Evolutionary conservation across 1,140 invertebrate genomes (phyloP), one percentile per base, ranked within the genome.

Genomic region (Dolichoris vasculosae): DNA sequence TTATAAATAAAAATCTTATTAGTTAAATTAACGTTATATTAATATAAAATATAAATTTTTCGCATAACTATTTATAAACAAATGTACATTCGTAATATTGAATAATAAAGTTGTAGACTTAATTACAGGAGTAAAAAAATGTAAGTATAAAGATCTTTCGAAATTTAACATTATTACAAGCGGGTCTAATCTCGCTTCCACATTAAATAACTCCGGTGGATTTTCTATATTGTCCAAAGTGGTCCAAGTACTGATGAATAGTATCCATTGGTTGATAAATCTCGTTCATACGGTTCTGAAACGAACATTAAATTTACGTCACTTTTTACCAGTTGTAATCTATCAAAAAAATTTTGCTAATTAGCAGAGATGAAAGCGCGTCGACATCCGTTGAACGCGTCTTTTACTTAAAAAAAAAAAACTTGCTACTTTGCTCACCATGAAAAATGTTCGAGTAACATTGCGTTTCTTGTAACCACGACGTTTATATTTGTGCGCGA

Each of bases 181-280:
- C n/a, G n/a, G n/a, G n/a, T n/a, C 13, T 59, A 20, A 20, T 23
- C 13, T 59, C 55, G 4, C 7, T 30, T 26, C 59, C 23, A 23
- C 6, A 43, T 43, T 91, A 93, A 76, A 93, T 90, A 59, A 94
- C 93, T 43, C 94, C 94, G 6, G 95, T 94, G 3, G 95, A 92
- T 92, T 99, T 99, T 76, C 97, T 94, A 90, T 97, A 98, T 80
- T 96, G 96, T 87, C 96, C 97, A 92, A 99, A 99, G 90, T 99
- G 97, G 92, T 99, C 98, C 89, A 99, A 94, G 92, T 99, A 99
- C 90, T 99, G 98, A 86, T 98, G 96, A 78, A 99, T 97, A 0
- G 98, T 99, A 91, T 99, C 98, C 87, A 98, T 96, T 0, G 97
- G 97, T 81, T 96, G 95, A 91, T 98, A 99, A 73, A 98, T 94